Conservation (phyloP, 2,113 vertebrate species). For the Ammospiza caudacuta region DNA sequence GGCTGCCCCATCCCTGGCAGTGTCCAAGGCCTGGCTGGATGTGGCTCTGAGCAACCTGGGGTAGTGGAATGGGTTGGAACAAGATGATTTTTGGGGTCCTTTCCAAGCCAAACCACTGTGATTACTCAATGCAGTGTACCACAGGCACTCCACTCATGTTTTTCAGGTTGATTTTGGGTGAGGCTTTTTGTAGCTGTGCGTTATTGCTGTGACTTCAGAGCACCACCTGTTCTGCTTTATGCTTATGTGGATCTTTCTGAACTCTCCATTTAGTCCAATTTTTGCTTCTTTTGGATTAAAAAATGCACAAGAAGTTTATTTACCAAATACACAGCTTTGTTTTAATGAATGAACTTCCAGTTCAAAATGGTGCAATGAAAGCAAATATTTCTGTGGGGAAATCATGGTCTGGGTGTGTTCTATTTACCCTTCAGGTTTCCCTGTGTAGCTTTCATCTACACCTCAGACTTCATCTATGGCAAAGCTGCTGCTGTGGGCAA, state of each 20-base stretch:
- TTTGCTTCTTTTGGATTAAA: background rate
- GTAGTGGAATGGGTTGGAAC: background rate
- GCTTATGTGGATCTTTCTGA: background rate
- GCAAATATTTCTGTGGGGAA: background rate
- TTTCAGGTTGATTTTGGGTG: background rate
- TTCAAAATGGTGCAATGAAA: background rate
- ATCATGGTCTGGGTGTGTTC: background rate
- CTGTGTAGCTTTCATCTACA: background rate
- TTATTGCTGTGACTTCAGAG: background rate
- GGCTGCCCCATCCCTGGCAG: background rate
- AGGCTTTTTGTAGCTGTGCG: background rate
- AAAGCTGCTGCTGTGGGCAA: background rate
- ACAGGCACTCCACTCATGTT: background rate
- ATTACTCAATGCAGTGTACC: background rate
- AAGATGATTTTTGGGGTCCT: background rate
- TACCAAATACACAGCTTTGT: background rate
- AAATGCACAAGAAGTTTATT: background rate
- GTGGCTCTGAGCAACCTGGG: accelerated
- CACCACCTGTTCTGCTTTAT: background rate
- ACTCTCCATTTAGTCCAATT: background rate
- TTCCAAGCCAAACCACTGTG: background rate
- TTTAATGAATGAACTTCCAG: background rate
- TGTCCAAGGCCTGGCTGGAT: accelerated
- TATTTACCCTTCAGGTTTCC: background rate
- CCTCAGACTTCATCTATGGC: background rate